phyloP scores from a whole-genome alignment of 2,888 invertebrate species.

The Aspidiotus destructor region DNA sequence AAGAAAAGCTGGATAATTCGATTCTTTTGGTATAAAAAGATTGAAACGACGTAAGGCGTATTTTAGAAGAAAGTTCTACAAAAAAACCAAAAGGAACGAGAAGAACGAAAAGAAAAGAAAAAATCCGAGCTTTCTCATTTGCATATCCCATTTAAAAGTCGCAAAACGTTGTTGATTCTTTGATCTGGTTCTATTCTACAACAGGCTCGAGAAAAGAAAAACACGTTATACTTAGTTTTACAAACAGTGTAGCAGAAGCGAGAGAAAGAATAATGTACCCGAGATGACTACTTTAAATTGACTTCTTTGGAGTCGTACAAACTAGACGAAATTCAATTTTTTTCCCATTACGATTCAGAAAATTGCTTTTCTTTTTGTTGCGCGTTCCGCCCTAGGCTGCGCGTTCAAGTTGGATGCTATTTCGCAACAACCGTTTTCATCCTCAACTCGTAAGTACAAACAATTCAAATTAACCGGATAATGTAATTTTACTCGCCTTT shows the following conservation, averaged over 20 bases:
- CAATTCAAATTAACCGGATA: not conserved
- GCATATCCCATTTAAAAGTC: constrained; percentile 2
- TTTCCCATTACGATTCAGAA: constrained; percentile 3
- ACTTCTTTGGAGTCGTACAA: constrained; percentile 23
- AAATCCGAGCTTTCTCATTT: not conserved
- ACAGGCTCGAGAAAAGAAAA: not conserved
- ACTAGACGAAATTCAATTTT: constrained; percentile 21
- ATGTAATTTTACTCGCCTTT: not conserved
- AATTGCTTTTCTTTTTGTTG: constrained; percentile 4
- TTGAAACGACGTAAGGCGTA: not conserved
- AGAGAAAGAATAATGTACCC: constrained; percentile 25
- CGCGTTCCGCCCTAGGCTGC: not conserved
- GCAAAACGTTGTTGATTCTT: not conserved
- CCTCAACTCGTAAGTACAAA: not conserved
- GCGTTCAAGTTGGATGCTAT: not conserved
- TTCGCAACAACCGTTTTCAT: not conserved
- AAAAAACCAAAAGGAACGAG: not conserved
- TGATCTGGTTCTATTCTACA: not conserved
- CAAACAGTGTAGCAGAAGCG: constrained; percentile 11
- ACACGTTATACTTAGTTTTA: no score
- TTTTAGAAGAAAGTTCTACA: not conserved
- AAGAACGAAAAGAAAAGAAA: not conserved
- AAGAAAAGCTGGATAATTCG: no score
- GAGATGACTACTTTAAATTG: constrained; percentile 29
- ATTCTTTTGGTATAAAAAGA: not conserved